These are phyloP conservation scores for Himantopus leucocephalus DNA, from an alignment of 2,113 vertebrate species.

Conservation along the genomic window DNA sequence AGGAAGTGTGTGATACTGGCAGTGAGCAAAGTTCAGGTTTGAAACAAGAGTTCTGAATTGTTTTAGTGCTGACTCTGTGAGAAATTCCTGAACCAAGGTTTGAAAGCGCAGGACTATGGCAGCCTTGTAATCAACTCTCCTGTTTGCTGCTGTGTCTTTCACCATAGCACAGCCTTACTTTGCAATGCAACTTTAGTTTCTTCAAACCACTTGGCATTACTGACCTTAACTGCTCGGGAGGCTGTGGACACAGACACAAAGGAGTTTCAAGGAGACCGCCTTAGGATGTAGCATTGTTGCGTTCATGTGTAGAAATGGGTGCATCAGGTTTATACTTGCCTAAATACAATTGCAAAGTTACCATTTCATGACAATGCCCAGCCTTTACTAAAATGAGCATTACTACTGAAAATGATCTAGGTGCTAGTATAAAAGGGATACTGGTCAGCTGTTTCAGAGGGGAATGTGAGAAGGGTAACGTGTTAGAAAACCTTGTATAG, in stretches of 20 bases:
- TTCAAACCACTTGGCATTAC: not conserved
- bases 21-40: slow-evolving; percentile 30
- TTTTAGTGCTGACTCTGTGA: slow-evolving; percentile 18
- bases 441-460: not conserved
- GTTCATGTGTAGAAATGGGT: not conserved
- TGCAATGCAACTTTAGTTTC: not conserved
- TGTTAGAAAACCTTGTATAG: not conserved
- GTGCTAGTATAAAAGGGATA: not conserved
- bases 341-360: not conserved
- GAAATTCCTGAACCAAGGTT: not conserved
- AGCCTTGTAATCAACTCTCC: not conserved
- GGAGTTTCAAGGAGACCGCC: not conserved
- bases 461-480: not conserved
- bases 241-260: not conserved
- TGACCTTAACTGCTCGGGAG: not conserved
- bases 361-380: not conserved
- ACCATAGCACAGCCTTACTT: not conserved
- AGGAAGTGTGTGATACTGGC: not conserved
- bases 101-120: not conserved
- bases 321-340: not conserved
- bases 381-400: not conserved
- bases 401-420: not conserved
- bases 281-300: not conserved
- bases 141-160: not conserved
- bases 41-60: not conserved